These are phyloP conservation scores for Koerneria pararmatus DNA, from an alignment of 2,888 invertebrate genomes.

Conservation along the genomic window DNA sequence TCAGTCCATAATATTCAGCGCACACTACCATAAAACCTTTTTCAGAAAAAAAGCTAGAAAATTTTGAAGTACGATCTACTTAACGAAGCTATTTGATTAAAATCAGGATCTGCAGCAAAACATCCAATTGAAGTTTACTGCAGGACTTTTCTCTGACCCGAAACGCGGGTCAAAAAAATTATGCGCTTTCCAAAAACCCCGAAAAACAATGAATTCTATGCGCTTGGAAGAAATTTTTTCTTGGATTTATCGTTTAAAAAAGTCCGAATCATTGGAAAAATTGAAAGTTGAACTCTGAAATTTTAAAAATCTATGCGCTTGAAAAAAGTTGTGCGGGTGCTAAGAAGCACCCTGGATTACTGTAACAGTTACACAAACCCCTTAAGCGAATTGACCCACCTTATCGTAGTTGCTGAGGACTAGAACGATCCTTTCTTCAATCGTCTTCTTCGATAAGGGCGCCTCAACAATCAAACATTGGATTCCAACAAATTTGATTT, in stretches of 20 bases:
- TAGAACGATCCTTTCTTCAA: slow-evolving; percentile 83
- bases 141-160: no score
- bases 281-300: neutral
- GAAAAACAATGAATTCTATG: neutral
- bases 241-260: neutral
- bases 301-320: no score
- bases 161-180: no score
- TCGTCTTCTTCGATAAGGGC: slow-evolving; percentile 71
- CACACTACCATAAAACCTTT: no score
- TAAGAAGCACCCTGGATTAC: neutral
- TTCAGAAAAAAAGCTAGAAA: no score
- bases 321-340: no score
- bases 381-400: slow-evolving; percentile 68
- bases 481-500: neutral
- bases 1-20: no score
- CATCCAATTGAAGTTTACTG: no score
- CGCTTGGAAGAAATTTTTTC: neutral
- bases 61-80: no score
- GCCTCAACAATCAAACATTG: slow-evolving; percentile 32
- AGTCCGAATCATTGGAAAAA: neutral
- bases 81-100: no score
- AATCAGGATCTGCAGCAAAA: no score
- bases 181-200: no score
- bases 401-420: slow-evolving; percentile 96
- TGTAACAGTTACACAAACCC: slow-evolving; percentile 74